phyloP scores from a whole-genome alignment of 2,888 invertebrate genomes.

The Diarsia brunnea region DNA sequence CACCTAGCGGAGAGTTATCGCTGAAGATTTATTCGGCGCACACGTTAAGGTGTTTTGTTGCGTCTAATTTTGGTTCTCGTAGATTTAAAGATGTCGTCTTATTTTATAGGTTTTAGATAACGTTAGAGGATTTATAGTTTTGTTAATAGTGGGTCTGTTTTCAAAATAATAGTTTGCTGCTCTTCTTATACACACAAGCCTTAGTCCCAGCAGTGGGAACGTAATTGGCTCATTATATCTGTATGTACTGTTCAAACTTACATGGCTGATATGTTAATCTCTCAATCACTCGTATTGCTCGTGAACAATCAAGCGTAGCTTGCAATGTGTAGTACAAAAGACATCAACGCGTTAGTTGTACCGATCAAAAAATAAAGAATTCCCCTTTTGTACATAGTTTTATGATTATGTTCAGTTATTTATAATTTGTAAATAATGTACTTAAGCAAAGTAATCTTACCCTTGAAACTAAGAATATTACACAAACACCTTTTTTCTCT shows the following conservation, averaged over 20 bases:
- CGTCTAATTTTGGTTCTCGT: constrained; percentile 71
- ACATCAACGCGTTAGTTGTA: background rate
- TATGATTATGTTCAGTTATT: background rate
- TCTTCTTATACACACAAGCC: background rate
- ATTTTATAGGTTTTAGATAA: constrained; percentile 30
- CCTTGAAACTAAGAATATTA: background rate
- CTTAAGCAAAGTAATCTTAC: background rate
- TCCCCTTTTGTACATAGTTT: background rate
- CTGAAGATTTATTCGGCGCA: constrained; percentile 79
- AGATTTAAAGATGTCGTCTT: constrained; percentile 47
- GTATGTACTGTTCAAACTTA: background rate
- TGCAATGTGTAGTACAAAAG: background rate
- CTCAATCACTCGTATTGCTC: background rate
- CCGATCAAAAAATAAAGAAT: too few species aligned
- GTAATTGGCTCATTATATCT: background rate
- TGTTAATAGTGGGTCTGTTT: background rate
- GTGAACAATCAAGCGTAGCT: background rate
- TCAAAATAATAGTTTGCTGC: background rate
- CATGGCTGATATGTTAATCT: background rate
- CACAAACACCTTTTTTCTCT: background rate
- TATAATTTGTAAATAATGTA: background rate
- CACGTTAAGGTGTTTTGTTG: constrained; percentile 68
- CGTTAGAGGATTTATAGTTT: background rate
- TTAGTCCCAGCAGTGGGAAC: background rate
- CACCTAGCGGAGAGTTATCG: constrained; percentile 81